Evolutionary conservation across 2,113 vertebrate genomes (phyloP).

Genomic region (Sapajus apella): DNA sequence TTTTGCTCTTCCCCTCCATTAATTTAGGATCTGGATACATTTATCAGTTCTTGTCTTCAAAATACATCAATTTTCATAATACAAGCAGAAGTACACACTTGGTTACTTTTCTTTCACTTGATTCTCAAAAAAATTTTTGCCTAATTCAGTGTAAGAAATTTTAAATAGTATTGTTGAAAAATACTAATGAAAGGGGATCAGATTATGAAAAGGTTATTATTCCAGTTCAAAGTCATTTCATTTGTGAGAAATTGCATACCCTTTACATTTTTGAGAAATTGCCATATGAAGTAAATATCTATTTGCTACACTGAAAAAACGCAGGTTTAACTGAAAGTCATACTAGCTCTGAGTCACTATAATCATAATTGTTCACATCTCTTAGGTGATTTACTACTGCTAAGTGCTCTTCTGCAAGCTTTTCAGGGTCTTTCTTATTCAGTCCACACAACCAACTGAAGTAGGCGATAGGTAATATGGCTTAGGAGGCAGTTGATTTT

Average conservation of each 20-base stretch:
- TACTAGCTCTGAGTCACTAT: neutral
- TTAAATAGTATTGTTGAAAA: conserved; percentile 24
- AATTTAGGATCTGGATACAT: conserved; percentile 6
- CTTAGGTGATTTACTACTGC: neutral
- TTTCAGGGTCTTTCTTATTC: neutral
- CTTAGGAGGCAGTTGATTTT: neutral
- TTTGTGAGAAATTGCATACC: conserved; percentile 17
- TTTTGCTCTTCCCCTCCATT: conserved; percentile 37
- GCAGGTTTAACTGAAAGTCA: neutral
- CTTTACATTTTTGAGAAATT: conserved; percentile 20
- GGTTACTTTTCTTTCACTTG: conserved; percentile 40
- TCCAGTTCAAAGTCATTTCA: conserved; percentile 16
- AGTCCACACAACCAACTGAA: neutral
- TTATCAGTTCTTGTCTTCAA: conserved; percentile 59
- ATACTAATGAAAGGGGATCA: conserved; percentile 37
- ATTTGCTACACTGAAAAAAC: conserved; percentile 28
- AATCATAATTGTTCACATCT: neutral
- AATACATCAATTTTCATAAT: conserved; percentile 43
- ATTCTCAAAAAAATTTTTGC: conserved; percentile 41
- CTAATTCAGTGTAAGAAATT: conserved; percentile 51
- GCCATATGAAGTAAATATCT: neutral
- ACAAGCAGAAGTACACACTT: conserved; percentile 37
- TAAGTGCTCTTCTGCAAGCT: neutral
- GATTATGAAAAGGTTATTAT: conserved; percentile 40
- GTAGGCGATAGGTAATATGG: neutral